Evolutionary conservation across 2,888 invertebrate species (phyloP).

Genomic region (Hypomecis punctinalis): DNA sequence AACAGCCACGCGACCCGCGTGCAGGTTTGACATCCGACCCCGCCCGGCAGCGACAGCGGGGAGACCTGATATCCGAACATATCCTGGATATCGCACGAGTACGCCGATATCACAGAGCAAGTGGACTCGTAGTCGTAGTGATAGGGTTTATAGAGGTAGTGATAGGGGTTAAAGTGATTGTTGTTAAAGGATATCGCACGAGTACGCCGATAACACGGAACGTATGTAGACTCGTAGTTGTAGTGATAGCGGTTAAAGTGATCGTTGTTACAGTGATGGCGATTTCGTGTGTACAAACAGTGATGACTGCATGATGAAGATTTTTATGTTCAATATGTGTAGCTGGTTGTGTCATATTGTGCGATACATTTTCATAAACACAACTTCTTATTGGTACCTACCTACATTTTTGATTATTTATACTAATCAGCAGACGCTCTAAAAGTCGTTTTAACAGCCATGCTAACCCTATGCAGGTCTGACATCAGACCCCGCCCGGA

Average conservation of each 20-base stretch:
- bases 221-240: neutral
- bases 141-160: conserved; percentile 1
- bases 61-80: conserved; percentile 65
- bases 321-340: too few relatives aligned
- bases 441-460: too few relatives aligned
- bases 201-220: conserved; percentile 49
- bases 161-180: neutral
- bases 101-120: conserved; percentile 39
- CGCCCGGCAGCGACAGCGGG: conserved; percentile 57
- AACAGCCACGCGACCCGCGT: conserved; percentile 66
- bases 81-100: conserved; percentile 78
- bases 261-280: neutral
- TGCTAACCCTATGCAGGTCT: conserved; percentile 71
- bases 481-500: conserved; percentile 66
- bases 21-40: conserved; percentile 74
- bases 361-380: too few relatives aligned
- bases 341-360: too few relatives aligned
- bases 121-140: neutral
- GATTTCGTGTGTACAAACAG: too few relatives aligned
- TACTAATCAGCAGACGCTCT: too few relatives aligned
- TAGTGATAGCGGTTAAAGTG: conserved; percentile 10
- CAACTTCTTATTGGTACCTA: too few relatives aligned
- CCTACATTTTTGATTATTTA: too few relatives aligned
- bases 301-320: too few relatives aligned
- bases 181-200: conserved; percentile 69